phyloP scores from a whole-genome alignment of 2,113 vertebrate species.

The Aramus guarauna region DNA sequence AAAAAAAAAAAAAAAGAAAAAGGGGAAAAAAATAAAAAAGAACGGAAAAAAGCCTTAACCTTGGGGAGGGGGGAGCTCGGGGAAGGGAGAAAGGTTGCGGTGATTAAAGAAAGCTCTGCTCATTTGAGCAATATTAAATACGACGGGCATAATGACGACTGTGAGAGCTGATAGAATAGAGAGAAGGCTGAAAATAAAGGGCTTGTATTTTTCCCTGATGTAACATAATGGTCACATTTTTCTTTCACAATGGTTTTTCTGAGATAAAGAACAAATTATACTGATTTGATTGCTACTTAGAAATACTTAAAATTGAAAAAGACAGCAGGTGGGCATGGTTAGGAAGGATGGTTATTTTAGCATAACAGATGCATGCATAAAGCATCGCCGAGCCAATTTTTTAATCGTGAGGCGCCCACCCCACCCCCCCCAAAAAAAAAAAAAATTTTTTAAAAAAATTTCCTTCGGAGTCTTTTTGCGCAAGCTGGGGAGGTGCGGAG shows the following conservation, averaged over 20 bases:
- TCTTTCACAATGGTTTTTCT: constrained; percentile 84
- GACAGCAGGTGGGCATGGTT: constrained; percentile 83
- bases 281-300: constrained; percentile 88
- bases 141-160: constrained; percentile 77
- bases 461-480: not conserved
- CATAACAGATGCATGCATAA: constrained; percentile 84
- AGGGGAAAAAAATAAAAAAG: constrained; percentile 11
- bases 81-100: constrained; percentile 70
- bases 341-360: constrained; percentile 82
- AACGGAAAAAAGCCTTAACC: constrained; percentile 50
- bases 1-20: constrained; percentile 22
- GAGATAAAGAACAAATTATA: constrained; percentile 87
- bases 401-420: constrained; percentile 69
- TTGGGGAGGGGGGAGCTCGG: constrained; percentile 56
- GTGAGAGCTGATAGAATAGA: constrained; percentile 78
- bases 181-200: constrained; percentile 79
- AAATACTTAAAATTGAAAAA: constrained; percentile 87
- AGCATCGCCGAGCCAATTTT: constrained; percentile 67
- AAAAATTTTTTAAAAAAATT: not conserved
- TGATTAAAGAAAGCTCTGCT: constrained; percentile 79
- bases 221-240: constrained; percentile 86
- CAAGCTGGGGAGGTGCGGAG: not conserved
- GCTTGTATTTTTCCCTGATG: constrained; percentile 83
- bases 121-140: constrained; percentile 77
- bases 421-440: not conserved